A percentile compares a stretch with the other conserved stretches of the same genome.
These are phyloP conservation scores for Oryzias javanicus DNA, from an alignment of 2,113 vertebrate genomes.

Conservation along the genomic window DNA sequence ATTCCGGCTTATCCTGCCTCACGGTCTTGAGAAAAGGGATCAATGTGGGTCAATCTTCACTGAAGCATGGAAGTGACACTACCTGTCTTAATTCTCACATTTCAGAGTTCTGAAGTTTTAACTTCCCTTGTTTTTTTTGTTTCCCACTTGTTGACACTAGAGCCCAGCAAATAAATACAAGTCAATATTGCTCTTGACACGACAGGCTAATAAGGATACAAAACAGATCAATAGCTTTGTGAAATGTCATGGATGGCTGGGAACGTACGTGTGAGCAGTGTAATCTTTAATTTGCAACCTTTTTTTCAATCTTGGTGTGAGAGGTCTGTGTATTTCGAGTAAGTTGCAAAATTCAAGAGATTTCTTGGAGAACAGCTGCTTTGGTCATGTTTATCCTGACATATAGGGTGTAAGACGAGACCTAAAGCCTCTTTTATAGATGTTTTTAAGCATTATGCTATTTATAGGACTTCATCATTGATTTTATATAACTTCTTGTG, in stretches of 20 bases:
- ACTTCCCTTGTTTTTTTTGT: constrained; percentile 37
- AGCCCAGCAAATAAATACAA: constrained; percentile 40
- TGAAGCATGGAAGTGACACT: constrained; percentile 40
- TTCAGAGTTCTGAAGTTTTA: constrained; percentile 47
- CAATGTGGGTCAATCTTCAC: constrained; percentile 47
- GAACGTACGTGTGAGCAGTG: constrained; percentile 13
- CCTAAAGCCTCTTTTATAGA: constrained; percentile 20
- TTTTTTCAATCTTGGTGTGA: constrained; percentile 12
- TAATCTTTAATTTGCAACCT: constrained; percentile 2
- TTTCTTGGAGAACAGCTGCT: constrained; percentile 19
- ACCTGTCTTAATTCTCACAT: constrained; percentile 32
- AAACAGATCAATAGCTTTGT: constrained; percentile 34
- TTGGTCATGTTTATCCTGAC: constrained; percentile 33
- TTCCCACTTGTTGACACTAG: constrained; percentile 33
- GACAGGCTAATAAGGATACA: constrained; percentile 36
- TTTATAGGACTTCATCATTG: constrained; percentile 38
- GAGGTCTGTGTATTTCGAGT: constrained; percentile 6
- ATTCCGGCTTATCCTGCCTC: constrained; percentile 31
- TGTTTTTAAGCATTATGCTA: constrained; percentile 40
- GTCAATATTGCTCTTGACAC: constrained; percentile 34
- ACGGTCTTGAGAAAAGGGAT: constrained; percentile 37
- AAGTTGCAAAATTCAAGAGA: constrained; percentile 14
- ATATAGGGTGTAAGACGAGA: constrained; percentile 16
- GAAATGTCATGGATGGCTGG: constrained; percentile 16
- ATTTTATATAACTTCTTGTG: constrained; percentile 25